Conservation (phyloP, 2,113 vertebrate species). For the Pelecanoides urinatrix region DNA sequence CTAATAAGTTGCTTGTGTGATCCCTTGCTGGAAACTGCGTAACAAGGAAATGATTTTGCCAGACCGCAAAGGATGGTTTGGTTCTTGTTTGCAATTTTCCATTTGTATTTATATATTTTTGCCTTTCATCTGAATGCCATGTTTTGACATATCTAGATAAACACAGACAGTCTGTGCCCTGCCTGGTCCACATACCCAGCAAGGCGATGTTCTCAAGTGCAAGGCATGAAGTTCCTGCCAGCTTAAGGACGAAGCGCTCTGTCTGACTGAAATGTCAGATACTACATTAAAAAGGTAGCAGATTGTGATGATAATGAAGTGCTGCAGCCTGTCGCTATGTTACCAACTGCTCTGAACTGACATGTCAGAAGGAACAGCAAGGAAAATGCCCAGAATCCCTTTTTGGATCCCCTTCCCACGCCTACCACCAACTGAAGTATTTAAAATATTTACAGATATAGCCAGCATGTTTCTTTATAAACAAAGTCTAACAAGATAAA, state of each 20-base stretch:
- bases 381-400: constrained; percentile 18
- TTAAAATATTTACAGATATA: constrained; percentile 37
- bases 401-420: neutral
- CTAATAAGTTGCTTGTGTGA: neutral
- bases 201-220: neutral
- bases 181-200: neutral
- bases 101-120: neutral
- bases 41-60: neutral
- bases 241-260: neutral
- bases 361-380: constrained; percentile 24
- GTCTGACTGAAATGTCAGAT: constrained; percentile 56
- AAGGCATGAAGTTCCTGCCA: neutral
- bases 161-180: neutral
- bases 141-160: neutral
- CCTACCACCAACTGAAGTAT: neutral
- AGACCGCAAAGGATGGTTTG: neutral
- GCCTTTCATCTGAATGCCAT: neutral
- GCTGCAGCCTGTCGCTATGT: constrained; percentile 60
- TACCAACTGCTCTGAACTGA: constrained; percentile 40
- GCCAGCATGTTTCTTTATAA: constrained; percentile 1
- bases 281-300: constrained; percentile 54
- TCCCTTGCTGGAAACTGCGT: neutral
- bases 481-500: constrained; percentile 12
- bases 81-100: neutral
- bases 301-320: constrained; percentile 62